A percentile compares a stretch with the other conserved stretches of the same genome.
These are phyloP conservation scores for Platichthys stellatus DNA, from an alignment of 2,113 vertebrate species.

Conservation along the genomic window DNA sequence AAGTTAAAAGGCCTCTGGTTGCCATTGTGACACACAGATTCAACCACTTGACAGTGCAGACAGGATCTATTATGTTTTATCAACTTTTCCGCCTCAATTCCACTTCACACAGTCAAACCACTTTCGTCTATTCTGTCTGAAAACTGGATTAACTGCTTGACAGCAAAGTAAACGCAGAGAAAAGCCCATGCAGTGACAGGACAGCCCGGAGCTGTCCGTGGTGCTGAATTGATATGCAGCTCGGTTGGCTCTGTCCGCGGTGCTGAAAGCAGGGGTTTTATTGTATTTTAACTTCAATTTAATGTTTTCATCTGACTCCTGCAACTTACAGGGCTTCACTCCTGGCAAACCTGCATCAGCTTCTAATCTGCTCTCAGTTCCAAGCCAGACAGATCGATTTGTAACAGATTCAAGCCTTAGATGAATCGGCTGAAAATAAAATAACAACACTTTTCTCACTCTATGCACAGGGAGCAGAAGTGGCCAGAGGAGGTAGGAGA, in stretches of 20 bases:
- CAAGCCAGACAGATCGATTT: constrained; percentile 52
- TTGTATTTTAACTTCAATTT: constrained; percentile 1
- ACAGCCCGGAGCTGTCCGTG: constrained; percentile 37
- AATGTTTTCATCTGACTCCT: constrained; percentile 16
- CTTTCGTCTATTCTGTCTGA: constrained; percentile 29
- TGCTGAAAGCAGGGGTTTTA: constrained; percentile 38
- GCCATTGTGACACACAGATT: constrained; percentile 31
- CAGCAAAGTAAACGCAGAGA: constrained; percentile 21
- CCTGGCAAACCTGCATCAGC: constrained; percentile 22
- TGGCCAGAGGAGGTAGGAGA: neutral
- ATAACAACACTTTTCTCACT: constrained; percentile 12
- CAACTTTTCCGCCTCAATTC: constrained; percentile 9
- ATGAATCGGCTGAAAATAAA: constrained; percentile 43
- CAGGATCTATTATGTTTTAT: constrained; percentile 27
- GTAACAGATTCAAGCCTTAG: constrained; percentile 45
- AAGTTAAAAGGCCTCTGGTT: constrained; percentile 59
- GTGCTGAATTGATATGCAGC: constrained; percentile 20
- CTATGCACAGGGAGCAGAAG: constrained; percentile 1
- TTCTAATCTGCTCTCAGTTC: constrained; percentile 46
- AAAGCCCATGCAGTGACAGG: constrained; percentile 12
- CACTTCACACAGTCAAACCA: constrained; percentile 11
- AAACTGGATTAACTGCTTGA: constrained; percentile 10
- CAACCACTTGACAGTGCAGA: constrained; percentile 17
- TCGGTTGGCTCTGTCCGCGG: constrained; percentile 27
- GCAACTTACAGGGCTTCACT: neutral